These are phyloP conservation scores for Parthenolecanium corni DNA, from an alignment of 2,888 invertebrate species.

Conservation along the genomic window DNA sequence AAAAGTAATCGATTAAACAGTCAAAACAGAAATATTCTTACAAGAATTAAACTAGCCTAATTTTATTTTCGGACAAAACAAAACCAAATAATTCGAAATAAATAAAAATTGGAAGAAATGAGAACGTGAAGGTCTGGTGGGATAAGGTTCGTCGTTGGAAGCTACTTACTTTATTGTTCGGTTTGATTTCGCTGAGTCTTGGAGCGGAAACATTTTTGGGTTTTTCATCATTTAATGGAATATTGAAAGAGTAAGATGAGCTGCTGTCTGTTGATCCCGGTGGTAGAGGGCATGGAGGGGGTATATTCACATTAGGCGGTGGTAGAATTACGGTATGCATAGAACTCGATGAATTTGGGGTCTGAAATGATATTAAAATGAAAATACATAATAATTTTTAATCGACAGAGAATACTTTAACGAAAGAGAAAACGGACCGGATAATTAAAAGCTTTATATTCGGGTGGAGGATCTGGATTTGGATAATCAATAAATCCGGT, in stretches of 20 bases:
- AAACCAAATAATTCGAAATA: too few species aligned
- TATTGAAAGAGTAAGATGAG: slow-evolving; percentile 36
- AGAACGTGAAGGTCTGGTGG: too few species aligned
- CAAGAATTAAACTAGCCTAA: too few species aligned
- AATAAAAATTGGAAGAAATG: too few species aligned
- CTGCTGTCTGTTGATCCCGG: slow-evolving; percentile 37
- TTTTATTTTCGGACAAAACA: too few species aligned
- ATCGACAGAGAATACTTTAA: too few species aligned
- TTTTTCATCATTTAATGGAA: slow-evolving; percentile 30
- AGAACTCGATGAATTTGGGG: neutral
- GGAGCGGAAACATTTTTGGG: slow-evolving; percentile 6
- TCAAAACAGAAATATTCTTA: too few species aligned
- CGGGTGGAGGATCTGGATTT: slow-evolving; percentile 40
- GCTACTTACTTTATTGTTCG: slow-evolving; percentile 17
- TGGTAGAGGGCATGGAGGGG: slow-evolving; percentile 8
- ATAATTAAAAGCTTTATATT: slow-evolving; percentile 50
- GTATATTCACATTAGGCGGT: slow-evolving; percentile 28
- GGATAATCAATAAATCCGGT: slow-evolving; percentile 75
- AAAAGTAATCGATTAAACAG: too few species aligned
- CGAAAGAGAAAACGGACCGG: slow-evolving; percentile 42
- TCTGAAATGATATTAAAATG: too few species aligned
- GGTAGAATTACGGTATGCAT: slow-evolving; percentile 20
- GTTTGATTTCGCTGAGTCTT: slow-evolving; percentile 13
- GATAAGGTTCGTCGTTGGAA: too few species aligned
- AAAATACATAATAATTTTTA: too few species aligned